Percentiles rank a stretch among this genome's conserved stretches.
These are phyloP conservation scores for Dipodomys ordii DNA, from an alignment of 2,113 vertebrate genomes.

Conservation along the genomic window DNA sequence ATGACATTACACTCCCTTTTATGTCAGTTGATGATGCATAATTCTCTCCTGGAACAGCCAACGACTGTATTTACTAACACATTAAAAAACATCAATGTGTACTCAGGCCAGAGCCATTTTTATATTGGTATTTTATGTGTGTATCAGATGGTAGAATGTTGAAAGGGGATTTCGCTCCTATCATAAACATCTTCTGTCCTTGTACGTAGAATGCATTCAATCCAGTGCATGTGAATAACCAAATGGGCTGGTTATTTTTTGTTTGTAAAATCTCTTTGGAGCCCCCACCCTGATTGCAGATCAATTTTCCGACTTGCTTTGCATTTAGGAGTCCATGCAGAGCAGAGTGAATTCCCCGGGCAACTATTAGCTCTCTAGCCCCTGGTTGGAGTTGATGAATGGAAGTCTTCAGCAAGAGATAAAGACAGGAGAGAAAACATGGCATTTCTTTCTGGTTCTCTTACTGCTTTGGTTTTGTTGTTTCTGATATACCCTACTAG, in stretches of 20 bases:
- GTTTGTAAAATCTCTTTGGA: neutral
- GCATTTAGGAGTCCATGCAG: neutral
- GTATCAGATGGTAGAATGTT: slow-evolving; percentile 60
- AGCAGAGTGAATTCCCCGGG: rapidly evolving
- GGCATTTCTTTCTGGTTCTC: neutral
- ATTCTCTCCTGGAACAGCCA: slow-evolving; percentile 69
- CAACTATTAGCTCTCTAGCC: neutral
- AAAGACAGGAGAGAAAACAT: neutral
- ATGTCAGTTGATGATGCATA: slow-evolving; percentile 76
- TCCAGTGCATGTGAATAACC: neutral
- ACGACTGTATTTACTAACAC: slow-evolving; percentile 80
- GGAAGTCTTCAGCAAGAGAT: neutral
- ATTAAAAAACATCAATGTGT: slow-evolving; percentile 75
- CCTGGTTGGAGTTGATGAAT: neutral
- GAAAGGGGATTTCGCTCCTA: slow-evolving; percentile 52
- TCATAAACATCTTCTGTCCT: neutral
- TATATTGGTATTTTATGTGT: slow-evolving; percentile 73
- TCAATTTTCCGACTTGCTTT: neutral
- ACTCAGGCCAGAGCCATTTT: slow-evolving; percentile 73
- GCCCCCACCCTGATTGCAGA: neutral
- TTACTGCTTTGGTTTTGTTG: neutral
- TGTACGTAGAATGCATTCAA: neutral
- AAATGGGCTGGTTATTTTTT: neutral
- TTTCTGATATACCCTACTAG: neutral
- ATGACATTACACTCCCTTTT: slow-evolving; percentile 79